Conservation (phyloP, 1,140 invertebrate genomes). For the Saccostrea cuccullata region DNA sequence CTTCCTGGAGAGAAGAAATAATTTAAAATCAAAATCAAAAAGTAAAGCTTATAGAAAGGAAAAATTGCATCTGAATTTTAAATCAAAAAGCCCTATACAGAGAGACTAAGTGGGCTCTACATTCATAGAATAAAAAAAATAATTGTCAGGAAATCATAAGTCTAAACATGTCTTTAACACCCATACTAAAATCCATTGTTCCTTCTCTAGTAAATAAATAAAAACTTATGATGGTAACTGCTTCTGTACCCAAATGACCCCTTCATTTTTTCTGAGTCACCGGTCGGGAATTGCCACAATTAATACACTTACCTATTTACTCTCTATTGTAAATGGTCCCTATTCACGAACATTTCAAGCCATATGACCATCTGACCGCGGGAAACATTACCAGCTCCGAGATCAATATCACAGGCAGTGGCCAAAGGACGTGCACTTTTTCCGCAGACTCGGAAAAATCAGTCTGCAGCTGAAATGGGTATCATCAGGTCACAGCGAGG, state of each 20-base stretch:
- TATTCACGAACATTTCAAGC: not conserved
- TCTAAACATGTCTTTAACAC: too few species aligned
- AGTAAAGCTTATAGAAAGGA: too few species aligned
- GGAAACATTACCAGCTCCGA: not conserved
- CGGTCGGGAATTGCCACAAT: not conserved
- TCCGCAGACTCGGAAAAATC: not conserved
- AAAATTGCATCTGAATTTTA: too few species aligned
- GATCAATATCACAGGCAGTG: not conserved
- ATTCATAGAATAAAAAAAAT: too few species aligned
- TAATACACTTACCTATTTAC: constrained; percentile 10
- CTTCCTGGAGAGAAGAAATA: too few species aligned
- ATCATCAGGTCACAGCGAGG: constrained; percentile 5
- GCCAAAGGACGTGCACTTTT: constrained; percentile 1
- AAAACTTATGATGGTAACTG: not conserved
- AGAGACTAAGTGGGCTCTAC: too few species aligned
- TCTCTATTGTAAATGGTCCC: not conserved
- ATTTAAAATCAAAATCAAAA: too few species aligned
- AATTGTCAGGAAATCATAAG: too few species aligned
- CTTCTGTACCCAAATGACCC: not conserved
- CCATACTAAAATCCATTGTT: too few species aligned
- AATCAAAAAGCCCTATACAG: too few species aligned
- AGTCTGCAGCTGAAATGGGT: constrained; percentile 4
- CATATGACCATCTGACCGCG: not conserved
- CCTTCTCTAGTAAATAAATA: too few species aligned
- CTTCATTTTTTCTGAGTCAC: not conserved